These are phyloP conservation scores for Tragelaphus scriptus DNA, from an alignment of 2,113 vertebrate genomes.

Conservation along the genomic window DNA sequence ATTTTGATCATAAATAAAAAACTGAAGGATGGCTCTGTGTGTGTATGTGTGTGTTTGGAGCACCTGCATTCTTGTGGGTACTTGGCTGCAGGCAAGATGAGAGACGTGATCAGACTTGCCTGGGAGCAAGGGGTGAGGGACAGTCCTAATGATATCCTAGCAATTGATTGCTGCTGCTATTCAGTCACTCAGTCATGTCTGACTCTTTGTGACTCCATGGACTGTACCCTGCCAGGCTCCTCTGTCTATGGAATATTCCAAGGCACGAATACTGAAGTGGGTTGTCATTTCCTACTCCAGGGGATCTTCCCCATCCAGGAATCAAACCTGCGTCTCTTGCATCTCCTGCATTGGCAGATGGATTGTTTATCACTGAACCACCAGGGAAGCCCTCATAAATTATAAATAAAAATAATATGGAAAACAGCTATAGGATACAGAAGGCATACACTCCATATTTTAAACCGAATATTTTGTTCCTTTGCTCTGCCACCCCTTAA, in stretches of 20 bases:
- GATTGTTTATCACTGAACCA: background rate
- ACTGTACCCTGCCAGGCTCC: background rate
- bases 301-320: background rate
- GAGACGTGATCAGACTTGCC: background rate
- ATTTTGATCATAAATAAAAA: background rate
- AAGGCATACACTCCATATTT: background rate
- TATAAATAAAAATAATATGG: background rate
- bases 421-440: background rate
- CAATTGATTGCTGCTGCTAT: background rate
- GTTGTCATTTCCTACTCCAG: background rate
- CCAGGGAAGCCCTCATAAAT: background rate
- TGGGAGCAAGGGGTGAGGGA: background rate
- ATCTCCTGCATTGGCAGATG: background rate
- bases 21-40: background rate
- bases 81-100: background rate
- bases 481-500: no score
- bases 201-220: background rate
- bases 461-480: background rate
- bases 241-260: background rate
- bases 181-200: background rate
- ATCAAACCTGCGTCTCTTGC: background rate
- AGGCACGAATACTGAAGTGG: background rate
- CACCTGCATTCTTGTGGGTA: background rate
- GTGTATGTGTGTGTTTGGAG: fast-evolving
- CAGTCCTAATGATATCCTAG: background rate